Base-by-base conservation (phyloP, 2,888 invertebrate genomes). In the Drosophila crucigera region DNA sequence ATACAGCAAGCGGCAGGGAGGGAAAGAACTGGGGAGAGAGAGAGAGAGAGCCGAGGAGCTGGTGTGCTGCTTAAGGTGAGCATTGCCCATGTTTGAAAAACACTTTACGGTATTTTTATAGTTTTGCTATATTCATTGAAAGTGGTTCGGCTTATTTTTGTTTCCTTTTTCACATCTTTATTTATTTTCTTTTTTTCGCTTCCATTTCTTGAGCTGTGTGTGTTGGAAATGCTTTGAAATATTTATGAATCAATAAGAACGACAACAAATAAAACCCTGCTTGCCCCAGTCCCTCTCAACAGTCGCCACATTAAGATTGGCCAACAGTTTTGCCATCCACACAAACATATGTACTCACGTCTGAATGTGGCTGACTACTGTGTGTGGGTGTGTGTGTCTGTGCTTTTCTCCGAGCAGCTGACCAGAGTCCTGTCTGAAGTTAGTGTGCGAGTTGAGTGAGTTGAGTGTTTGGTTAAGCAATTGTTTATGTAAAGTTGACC, bases 41-140 rank as follows among this genome's bases (percentile, higher is more conserved):
- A 52, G 41, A 52, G 14, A 39, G n/a, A 54, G 11, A 61, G 10
- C 16, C n/a, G 41, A 16, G 14, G n/a, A 33, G 47, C n/a, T 62
- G 60, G 56, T 60, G 28, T 50, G 66, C 53, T 53, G 66, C 74
- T 72, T 77, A 84, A 89, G 90, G 88, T 89, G 80, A 82, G 82
- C 71, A 75, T 67, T 78, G 82, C 41, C 64, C 71, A 68, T 72
- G 68, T 75, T 75, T 69, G 79, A 82, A 85, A 85, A 90, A 85
- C 84, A 85, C 85, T 88, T 90, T 88, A 88, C 80, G 85, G 89
- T 83, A 85, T 90, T 85, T 85, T 85, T 85, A 85, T 85, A 85
- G 85, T 90, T 89, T 85, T 85, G 89, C 88, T 85, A 84, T 84
- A 85, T 90, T 85, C 90, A 85, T 85, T 88, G 85, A 90, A 84